phyloP scores from a whole-genome alignment of 2,888 invertebrate genomes.

The Noctua comes region DNA sequence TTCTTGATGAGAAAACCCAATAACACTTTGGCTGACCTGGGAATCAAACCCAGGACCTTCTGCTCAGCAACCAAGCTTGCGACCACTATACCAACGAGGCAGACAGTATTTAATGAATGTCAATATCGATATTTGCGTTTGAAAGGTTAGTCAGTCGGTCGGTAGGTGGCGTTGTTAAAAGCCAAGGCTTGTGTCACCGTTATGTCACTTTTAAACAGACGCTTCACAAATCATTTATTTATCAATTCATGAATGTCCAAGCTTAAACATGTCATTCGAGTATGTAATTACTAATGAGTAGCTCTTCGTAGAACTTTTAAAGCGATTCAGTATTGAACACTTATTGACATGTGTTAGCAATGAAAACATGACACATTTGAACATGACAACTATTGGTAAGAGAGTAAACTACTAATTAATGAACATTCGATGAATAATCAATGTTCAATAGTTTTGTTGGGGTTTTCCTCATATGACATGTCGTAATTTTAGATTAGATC shows the following conservation, averaged over 20 bases:
- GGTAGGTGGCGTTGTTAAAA: neutral
- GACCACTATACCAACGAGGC: neutral
- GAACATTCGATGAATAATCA: slow-evolving; percentile 44
- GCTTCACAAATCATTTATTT: neutral
- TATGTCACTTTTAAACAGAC: neutral
- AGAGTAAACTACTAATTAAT: slow-evolving; percentile 48
- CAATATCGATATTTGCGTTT: neutral
- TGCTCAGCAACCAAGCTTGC: neutral
- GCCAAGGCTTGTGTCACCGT: neutral
- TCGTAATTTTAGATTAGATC: neutral
- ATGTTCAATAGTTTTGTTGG: neutral
- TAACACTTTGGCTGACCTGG: no score
- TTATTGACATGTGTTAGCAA: slow-evolving; percentile 58
- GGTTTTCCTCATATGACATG: slow-evolving; percentile 55
- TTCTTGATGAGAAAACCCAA: no score
- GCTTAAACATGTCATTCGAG: neutral
- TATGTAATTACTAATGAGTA: slow-evolving; percentile 40
- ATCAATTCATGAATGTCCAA: neutral
- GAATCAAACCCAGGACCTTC: neutral
- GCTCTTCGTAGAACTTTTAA: slow-evolving; percentile 54
- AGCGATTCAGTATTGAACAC: slow-evolving; percentile 20
- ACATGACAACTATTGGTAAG: slow-evolving; percentile 30
- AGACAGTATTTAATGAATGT: neutral
- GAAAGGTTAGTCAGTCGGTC: neutral
- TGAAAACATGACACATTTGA: slow-evolving; percentile 64